A percentile compares a stretch with the other conserved stretches of the same genome.
phyloP scores from a whole-genome alignment of 2,888 invertebrate species.

The Caenorhabditis japonica region DNA sequence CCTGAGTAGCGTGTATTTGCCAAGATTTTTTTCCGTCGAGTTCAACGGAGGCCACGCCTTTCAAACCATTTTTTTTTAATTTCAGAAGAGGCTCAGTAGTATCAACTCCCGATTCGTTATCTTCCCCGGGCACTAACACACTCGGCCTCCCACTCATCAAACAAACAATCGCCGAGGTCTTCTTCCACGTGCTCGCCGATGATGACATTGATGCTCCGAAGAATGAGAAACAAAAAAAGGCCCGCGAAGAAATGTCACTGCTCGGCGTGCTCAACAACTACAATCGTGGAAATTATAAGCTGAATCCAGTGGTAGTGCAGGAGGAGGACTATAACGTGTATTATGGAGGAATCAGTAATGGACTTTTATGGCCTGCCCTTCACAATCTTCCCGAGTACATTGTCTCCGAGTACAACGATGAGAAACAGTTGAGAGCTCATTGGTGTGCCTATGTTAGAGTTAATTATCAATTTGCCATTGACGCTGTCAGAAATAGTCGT shows the following conservation, averaged over 20 bases:
- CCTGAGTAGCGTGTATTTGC: too few relatives aligned
- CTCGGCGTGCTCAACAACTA: slow-evolving; percentile 76
- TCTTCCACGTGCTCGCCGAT: slow-evolving; percentile 76
- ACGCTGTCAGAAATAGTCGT: slow-evolving; percentile 76
- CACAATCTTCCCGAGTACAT: slow-evolving; percentile 77
- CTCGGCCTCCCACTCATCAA: slow-evolving; percentile 76
- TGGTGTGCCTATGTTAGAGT: slow-evolving; percentile 77
- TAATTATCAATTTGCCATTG: slow-evolving; percentile 77
- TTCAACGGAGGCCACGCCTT: too few relatives aligned
- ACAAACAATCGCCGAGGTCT: slow-evolving; percentile 74
- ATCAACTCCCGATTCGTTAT: slow-evolving; percentile 47
- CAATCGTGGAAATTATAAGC: slow-evolving; percentile 75
- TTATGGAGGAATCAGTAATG: slow-evolving; percentile 56
- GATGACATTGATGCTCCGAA: slow-evolving; percentile 69
- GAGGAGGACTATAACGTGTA: slow-evolving; percentile 66
- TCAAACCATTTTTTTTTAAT: too few relatives aligned
- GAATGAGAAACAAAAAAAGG: slow-evolving; percentile 61
- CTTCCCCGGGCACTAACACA: slow-evolving; percentile 74
- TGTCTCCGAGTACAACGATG: slow-evolving; percentile 74
- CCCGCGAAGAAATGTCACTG: slow-evolving; percentile 75
- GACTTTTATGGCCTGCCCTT: slow-evolving; percentile 77
- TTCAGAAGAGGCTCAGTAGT: slow-evolving; percentile 38
- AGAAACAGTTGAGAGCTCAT: slow-evolving; percentile 68
- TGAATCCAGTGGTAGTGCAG: slow-evolving; percentile 77
- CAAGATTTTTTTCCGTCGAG: too few relatives aligned